Conservation (phyloP, 2,888 invertebrate genomes). For the Cremastinae sp. region DNA sequence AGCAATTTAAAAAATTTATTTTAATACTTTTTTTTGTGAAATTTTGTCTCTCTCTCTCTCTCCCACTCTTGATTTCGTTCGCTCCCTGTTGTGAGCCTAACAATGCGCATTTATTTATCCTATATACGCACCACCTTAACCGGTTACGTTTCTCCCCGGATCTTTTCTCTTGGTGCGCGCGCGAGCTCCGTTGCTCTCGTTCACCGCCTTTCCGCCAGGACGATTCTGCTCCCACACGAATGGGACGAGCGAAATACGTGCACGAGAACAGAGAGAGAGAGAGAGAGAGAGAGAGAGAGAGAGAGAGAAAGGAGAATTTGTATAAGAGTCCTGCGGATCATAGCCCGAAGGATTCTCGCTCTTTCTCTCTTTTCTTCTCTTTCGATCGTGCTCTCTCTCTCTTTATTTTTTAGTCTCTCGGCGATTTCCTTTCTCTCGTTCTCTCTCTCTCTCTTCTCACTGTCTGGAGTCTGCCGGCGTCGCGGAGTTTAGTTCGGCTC, state of each 20-base stretch:
- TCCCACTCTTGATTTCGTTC: constrained; percentile 30
- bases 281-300: not conserved
- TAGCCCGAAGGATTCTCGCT: constrained; percentile 42
- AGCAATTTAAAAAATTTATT: constrained; percentile 21
- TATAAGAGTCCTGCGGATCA: constrained; percentile 39
- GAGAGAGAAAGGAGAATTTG: constrained; percentile 18
- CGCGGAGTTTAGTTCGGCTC: constrained; percentile 58
- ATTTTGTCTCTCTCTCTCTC: constrained; percentile 9
- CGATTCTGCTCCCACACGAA: constrained; percentile 1
- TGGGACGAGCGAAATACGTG: constrained; percentile 11
- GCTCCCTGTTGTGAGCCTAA: constrained; percentile 39
- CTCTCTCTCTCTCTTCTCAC: constrained; percentile 6
- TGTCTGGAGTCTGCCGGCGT: constrained; percentile 10
- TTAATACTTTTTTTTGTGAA: not conserved
- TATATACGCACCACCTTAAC: constrained; percentile 49
- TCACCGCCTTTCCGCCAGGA: constrained; percentile 16
- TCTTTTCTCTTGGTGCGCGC: constrained; percentile 14
- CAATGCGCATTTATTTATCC: constrained; percentile 53
- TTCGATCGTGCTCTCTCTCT: not conserved
- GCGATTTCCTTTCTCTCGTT: constrained; percentile 19
- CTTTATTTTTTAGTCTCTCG: not conserved
- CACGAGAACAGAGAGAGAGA: constrained; percentile 4
- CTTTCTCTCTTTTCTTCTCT: constrained; percentile 8
- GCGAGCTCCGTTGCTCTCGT: constrained; percentile 32
- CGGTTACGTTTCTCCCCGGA: constrained; percentile 42